Percentiles rank a stretch among this genome's conserved stretches.
Evolutionary conservation across 2,113 vertebrate genomes (phyloP).

Genomic region (Daubentonia madagascariensis): DNA sequence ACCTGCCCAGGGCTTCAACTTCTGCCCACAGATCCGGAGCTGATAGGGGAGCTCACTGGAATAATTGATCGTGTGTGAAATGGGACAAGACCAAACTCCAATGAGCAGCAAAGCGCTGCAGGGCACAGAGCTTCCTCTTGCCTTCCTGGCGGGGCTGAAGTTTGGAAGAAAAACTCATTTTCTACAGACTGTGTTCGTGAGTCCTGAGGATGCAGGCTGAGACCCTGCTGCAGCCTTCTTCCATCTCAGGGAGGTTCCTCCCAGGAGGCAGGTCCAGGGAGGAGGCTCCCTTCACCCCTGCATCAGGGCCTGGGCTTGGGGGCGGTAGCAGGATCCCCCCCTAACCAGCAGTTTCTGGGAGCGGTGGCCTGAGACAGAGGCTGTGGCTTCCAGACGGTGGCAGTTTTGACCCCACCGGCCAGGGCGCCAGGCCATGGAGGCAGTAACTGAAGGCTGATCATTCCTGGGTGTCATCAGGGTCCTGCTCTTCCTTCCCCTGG

Average conservation of each 20-base stretch:
- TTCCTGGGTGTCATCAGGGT: background rate
- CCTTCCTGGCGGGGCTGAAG: background rate
- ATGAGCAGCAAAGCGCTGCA: accelerated
- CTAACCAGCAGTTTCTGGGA: background rate
- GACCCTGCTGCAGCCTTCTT: background rate
- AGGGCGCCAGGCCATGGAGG: background rate
- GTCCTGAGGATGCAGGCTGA: background rate
- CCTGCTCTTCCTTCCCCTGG: background rate
- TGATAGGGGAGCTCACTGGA: background rate
- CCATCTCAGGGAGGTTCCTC: background rate
- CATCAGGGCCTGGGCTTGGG: background rate
- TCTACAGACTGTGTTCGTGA: background rate
- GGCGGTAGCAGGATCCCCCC: background rate
- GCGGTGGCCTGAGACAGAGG: background rate
- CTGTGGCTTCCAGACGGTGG: accelerated
- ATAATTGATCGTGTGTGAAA: accelerated
- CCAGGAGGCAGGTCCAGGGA: background rate
- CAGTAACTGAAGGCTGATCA: background rate
- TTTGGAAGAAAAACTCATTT: background rate
- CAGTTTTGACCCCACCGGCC: background rate
- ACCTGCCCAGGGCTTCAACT: background rate
- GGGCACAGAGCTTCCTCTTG: background rate
- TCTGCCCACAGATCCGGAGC: background rate
- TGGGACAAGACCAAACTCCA: background rate
- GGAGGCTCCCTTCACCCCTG: background rate